Evolutionary conservation across 2,113 vertebrate species (phyloP).

Genomic region (Marmota flaviventris): DNA sequence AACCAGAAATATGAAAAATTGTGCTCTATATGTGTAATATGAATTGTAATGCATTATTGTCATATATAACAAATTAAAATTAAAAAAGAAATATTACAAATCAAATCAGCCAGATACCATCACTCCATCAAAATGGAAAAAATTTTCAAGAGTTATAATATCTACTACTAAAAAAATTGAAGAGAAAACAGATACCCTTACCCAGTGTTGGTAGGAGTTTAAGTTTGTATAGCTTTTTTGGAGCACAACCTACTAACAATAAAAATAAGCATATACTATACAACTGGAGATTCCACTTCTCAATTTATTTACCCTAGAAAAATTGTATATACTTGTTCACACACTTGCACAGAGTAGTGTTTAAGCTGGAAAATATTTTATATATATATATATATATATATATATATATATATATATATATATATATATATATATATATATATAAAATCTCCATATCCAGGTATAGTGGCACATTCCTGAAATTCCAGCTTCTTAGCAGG

Average conservation of each 20-base stretch:
- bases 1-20: no score
- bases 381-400: no score
- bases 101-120: neutral
- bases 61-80: no score
- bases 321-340: neutral
- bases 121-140: neutral
- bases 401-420: no score
- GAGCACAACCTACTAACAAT: neutral
- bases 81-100: neutral
- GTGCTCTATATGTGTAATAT: no score
- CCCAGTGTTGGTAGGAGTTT: neutral
- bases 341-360: neutral
- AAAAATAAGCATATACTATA: conserved; percentile 7
- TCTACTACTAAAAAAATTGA: neutral
- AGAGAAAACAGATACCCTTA: neutral
- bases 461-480: no score
- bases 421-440: no score
- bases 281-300: neutral
- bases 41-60: no score
- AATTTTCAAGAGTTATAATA: neutral
- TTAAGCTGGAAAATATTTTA: neutral
- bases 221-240: neutral
- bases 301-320: neutral
- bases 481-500: no score
- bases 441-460: no score